These are phyloP conservation scores for Laothoe populi DNA, from an alignment of 2,888 invertebrate species.

Conservation along the genomic window DNA sequence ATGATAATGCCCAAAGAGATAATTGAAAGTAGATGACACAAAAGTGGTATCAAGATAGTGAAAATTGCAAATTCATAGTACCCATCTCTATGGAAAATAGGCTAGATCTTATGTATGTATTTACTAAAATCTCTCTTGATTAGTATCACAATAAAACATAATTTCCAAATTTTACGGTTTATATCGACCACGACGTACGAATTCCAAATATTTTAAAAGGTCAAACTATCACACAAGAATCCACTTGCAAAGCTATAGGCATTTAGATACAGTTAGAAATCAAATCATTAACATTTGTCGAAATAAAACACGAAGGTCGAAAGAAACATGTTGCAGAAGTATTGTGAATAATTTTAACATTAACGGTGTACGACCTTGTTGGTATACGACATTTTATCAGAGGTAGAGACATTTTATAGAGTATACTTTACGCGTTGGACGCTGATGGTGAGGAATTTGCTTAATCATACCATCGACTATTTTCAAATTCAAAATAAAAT, in stretches of 20 bases:
- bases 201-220: neutral
- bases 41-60: too few relatives aligned
- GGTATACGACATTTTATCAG: neutral
- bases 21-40: too few relatives aligned
- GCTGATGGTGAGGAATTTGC: neutral
- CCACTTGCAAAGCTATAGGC: neutral
- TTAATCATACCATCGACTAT: too few relatives aligned
- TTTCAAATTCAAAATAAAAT: too few relatives aligned
- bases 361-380: neutral
- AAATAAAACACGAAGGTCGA: constrained; percentile 5
- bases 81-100: too few relatives aligned
- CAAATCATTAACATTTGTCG: constrained; percentile 17
- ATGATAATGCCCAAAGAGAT: too few relatives aligned
- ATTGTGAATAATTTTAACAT: constrained; percentile 14
- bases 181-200: too few relatives aligned
- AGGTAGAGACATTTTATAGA: neutral
- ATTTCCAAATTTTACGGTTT: too few relatives aligned
- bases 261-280: constrained; percentile 9
- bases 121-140: too few relatives aligned
- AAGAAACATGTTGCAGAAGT: neutral
- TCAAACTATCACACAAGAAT: neutral
- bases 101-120: too few relatives aligned
- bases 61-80: too few relatives aligned
- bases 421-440: neutral
- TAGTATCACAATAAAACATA: too few relatives aligned